Conservation (phyloP, 2,888 invertebrate species). For the Acanthosepion pharaonis region DNA sequence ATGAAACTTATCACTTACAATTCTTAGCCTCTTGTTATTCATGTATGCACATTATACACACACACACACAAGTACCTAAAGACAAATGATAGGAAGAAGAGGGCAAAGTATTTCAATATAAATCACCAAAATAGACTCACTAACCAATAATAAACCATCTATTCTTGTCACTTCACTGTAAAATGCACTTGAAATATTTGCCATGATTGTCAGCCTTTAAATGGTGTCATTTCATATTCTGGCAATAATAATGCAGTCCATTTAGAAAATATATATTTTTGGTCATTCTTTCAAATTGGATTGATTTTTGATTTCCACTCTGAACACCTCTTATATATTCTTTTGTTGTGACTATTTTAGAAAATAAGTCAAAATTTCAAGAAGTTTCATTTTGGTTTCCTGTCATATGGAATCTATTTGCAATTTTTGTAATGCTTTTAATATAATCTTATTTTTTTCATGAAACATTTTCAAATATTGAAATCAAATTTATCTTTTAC, state of each 20-base stretch:
- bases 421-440: no score
- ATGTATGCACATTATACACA: neutral
- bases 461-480: no score
- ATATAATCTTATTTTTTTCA: no score
- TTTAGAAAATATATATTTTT: neutral
- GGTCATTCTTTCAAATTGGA: neutral
- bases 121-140: neutral
- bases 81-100: neutral
- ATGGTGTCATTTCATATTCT: neutral
- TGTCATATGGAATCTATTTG: no score
- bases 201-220: neutral
- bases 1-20: no score
- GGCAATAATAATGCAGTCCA: no score
- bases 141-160: no score
- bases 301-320: neutral
- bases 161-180: no score
- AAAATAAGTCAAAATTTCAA: no score
- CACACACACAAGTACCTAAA: neutral
- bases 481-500: no score
- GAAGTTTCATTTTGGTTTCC: no score
- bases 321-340: neutral
- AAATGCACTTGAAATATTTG: neutral
- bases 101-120: neutral
- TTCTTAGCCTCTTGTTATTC: neutral
- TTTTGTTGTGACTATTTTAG: neutral